Percentiles rank a stretch among this genome's conserved stretches.
phyloP scores from a whole-genome alignment of 2,888 invertebrate species.

The Eupithecia tripunctaria region DNA sequence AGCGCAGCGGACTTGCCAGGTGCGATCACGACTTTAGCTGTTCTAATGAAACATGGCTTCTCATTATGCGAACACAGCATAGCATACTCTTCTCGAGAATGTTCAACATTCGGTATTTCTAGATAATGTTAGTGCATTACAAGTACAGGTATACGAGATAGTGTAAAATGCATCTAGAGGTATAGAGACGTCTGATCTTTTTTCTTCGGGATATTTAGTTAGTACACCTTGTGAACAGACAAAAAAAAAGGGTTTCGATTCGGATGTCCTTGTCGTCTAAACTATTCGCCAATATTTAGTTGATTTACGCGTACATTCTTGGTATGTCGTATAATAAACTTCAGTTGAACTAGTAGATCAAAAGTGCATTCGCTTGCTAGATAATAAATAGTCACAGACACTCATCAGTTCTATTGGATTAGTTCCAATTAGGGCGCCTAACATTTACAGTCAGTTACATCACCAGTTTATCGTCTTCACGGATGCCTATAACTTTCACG shows the following conservation, averaged over 20 bases:
- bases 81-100: slow-evolving; percentile 19
- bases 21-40: slow-evolving; percentile 61
- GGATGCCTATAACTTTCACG: slow-evolving; percentile 37
- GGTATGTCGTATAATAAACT: background rate
- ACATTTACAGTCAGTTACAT: slow-evolving; percentile 43
- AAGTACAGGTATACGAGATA: background rate
- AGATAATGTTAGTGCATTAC: background rate
- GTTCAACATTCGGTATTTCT: slow-evolving; percentile 3
- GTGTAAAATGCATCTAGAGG: background rate
- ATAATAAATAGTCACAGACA: slow-evolving; percentile 15
- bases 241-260: background rate
- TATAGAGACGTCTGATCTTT: background rate
- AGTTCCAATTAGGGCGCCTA: slow-evolving; percentile 47
- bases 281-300: background rate
- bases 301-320: background rate
- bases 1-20: slow-evolving; percentile 55
- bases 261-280: background rate
- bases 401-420: slow-evolving; percentile 43
- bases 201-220: background rate
- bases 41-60: slow-evolving; percentile 47
- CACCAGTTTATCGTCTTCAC: slow-evolving; percentile 37
- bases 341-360: background rate
- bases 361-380: slow-evolving; percentile 1
- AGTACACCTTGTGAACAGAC: background rate
- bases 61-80: slow-evolving; percentile 24